phyloP scores from a whole-genome alignment of 2,888 invertebrate genomes.

The Subacronicta megacephala region DNA sequence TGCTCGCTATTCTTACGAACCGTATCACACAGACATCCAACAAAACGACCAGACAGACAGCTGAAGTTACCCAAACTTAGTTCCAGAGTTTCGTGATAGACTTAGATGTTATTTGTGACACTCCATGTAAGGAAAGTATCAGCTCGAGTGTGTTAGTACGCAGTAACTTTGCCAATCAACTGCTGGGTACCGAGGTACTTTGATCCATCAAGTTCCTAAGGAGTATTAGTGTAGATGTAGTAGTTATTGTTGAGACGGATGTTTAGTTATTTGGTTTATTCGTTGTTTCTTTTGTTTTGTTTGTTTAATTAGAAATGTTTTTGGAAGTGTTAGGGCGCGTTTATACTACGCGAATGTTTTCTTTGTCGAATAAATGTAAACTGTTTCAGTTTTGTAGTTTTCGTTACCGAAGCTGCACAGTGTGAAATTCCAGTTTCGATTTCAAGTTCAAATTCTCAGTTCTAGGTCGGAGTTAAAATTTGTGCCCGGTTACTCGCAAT shows the following conservation, averaged over 20 bases:
- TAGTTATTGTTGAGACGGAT: slow-evolving; percentile 7
- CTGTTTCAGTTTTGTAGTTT: too few species aligned
- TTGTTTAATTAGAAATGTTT: background rate
- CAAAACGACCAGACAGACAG: slow-evolving; percentile 82
- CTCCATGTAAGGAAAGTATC: slow-evolving; percentile 45
- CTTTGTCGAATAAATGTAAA: too few species aligned
- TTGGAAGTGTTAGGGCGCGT: too few species aligned
- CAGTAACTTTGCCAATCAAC: slow-evolving; percentile 54
- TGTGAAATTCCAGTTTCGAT: too few species aligned
- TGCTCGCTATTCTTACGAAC: slow-evolving; percentile 21
- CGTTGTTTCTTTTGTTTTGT: background rate
- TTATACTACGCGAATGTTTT: too few species aligned
- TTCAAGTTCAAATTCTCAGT: too few species aligned
- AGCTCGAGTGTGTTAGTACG: slow-evolving; percentile 43
- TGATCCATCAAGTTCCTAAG: slow-evolving; percentile 11
- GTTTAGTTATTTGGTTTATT: background rate
- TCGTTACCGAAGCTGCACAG: too few species aligned
- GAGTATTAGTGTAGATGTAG: slow-evolving; percentile 18
- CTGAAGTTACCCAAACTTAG: slow-evolving; percentile 83
- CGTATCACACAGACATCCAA: slow-evolving; percentile 62
- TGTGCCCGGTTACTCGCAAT: too few species aligned
- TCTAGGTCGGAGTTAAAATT: too few species aligned
- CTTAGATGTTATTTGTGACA: slow-evolving; percentile 54
- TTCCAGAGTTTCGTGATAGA: slow-evolving; percentile 73
- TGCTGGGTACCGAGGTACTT: slow-evolving; percentile 10